Conservation (phyloP, 1,140 invertebrate species). For the Muscidifurax raptorellus region DNA sequence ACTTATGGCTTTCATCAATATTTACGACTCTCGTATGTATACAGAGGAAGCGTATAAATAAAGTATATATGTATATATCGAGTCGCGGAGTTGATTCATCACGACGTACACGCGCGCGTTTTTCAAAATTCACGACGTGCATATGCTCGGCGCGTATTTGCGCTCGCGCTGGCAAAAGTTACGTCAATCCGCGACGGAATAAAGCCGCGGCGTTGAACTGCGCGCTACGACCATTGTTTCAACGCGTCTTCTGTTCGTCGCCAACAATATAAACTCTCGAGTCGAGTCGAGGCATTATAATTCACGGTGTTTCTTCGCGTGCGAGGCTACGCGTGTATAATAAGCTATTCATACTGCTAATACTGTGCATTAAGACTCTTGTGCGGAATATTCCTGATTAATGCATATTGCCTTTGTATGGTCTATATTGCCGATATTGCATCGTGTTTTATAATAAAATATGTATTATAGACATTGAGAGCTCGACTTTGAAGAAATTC, state of each 20-base stretch:
- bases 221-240: not conserved
- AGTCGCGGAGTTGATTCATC: not conserved
- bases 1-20: slow-evolving; percentile 1
- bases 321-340: not conserved
- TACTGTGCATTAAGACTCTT: slow-evolving; percentile 43
- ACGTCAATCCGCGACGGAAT: too few species aligned
- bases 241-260: not conserved
- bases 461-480: too few species aligned
- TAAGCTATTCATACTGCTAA: slow-evolving; percentile 46
- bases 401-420: slow-evolving; percentile 25
- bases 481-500: too few species aligned
- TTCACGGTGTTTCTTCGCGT: slow-evolving; percentile 26
- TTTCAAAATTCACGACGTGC: not conserved
- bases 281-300: slow-evolving; percentile 26
- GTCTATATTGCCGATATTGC: too few species aligned
- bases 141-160: not conserved
- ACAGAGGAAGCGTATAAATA: not conserved
- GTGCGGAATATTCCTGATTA: not conserved
- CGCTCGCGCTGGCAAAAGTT: not conserved
- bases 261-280: not conserved
- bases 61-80: not conserved
- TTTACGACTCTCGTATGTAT: not conserved
- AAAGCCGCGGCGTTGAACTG: not conserved
- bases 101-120: not conserved
- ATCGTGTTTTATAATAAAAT: too few species aligned